Base-by-base conservation (phyloP, 2,113 vertebrate genomes). In the Corythoichthys intestinalis region DNA sequence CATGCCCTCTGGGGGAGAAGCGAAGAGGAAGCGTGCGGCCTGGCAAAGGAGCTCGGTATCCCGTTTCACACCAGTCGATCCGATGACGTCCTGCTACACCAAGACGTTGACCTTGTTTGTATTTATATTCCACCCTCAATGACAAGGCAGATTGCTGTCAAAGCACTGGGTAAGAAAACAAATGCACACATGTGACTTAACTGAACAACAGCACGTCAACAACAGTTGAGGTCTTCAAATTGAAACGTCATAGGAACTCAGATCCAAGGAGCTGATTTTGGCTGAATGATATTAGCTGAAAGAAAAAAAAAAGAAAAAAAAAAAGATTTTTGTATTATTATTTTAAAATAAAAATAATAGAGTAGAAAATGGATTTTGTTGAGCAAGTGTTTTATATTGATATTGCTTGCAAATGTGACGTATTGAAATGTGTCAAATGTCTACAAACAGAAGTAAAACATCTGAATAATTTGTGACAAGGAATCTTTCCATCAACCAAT, bases 81-180 rank as follows among this genome's bases (percentile, higher is more conserved):
- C 0, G 97, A 99, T 0, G 96, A 98, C 0, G 93, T 99, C 60
- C 77, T 99, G 75, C 93, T 99, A 71, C 96, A 97, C 80, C 97
- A 95, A 84, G 95, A 98, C 0, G 97, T 99, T 0, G 96, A 99
- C 82, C 93, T 99, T 61, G 96, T 99, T 78, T 99, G 96, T 92
- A 95, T 99, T 90, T 94, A 93, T 70, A 98, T 98, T 68, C 96
- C 97, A 0, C 97, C 96, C 1, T 95, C 96, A 0, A 93, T 98
- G 61, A 99, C 96, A 0, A 92, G 95, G 14, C 96, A 98, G 57
- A 98, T 99, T 67, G 96, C 96, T 35, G 95, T 98, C 72, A 99
- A 99, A 89, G 96, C 96, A 76, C 84, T 99, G 89, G 97, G 96
- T 99, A 93, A 78, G 82, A 80, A 1, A 4, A 70, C 47, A 54